Base-by-base conservation (phyloP, 2,888 invertebrate genomes). In the Perizoma affinitatum region DNA sequence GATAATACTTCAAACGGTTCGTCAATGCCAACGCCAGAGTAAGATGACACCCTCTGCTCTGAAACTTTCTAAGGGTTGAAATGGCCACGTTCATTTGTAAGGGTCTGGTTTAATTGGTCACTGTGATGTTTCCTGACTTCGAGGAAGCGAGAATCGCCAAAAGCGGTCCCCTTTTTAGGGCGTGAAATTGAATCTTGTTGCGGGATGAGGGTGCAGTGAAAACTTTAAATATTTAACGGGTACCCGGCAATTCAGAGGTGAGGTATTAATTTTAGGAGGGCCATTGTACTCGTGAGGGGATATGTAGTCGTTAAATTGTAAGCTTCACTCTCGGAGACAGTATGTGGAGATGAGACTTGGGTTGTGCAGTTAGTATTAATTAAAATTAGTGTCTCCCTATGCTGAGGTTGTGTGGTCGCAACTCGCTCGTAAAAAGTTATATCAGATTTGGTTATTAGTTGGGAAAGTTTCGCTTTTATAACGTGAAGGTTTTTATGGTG, bases 101-200 rank as follows among this genome's bases (percentile, higher is more conserved):
- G 79, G 86, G 61, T 84, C 88, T 75, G 54, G 67, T 68, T 78
- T 72, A 66, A 73, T 70, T 87, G 86, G 88, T 68, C 77, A 77
- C 80, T 80, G 80, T 81, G 76, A 80, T 86, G 84, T 88, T 87
- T 89, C 83, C 76, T 88, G 89, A 88, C 87, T 89, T 88, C 86
- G 86, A 88, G 84, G 78, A 84, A 83, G 79, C 80, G 83, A 79
- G 80, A 84, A 87, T 84, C 84, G 83, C 73, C 87, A 79, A 81
- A 81, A 84, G 73, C 78, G 80, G 82, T 86, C 85, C 90, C 89
- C 87, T 88, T 90, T 89, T 84, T 80, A 79, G 84, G 88, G 89
- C 88, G 90, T 90, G 87, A 91, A 91, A 92, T 92, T 92, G 91
- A 92, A 92, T 92, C 90, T 87, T 91, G 91, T 90, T 90, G 87